Evolutionary conservation across 2,113 vertebrate genomes (phyloP), one percentile per base, ranked within the genome.

Genomic region (Centropus bengalensis): DNA sequence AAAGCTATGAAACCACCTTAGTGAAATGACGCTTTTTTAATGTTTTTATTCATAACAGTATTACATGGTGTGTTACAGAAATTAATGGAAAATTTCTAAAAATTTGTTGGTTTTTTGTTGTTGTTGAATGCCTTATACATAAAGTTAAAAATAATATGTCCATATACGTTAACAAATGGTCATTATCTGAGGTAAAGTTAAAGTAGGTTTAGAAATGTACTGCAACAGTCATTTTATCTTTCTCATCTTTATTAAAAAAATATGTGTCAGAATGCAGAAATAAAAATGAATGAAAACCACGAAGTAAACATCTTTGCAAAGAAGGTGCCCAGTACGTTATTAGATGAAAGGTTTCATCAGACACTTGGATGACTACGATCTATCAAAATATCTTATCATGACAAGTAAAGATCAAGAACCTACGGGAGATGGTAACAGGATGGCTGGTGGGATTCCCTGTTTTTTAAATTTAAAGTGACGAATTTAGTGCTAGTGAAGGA

Each of bases 41-140:
- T 97, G 98, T 99, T 99, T 99, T 99, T 99, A 99, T 99, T 99
- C 98, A 97, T 98, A 99, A 99, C 98, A 98, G 98, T 99, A 99
- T 98, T 99, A 99, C 99, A 99, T 98, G 98, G 98, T 97, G 98
- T 98, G 98, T 98, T 99, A 99, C 98, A 98, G 98, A 99, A 99
- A 99, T 98, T 97, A 99, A 99, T 97, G 98, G 98, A 98, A 98
- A 98, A 97, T 97, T 97, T 98, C 98, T 98, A 99, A 99, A 99
- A 99, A 98, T 96, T 95, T 88, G 98, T 98, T 52, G 93, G 32
- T 21, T 42, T 45, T 95, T 93, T 98, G 89, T 88, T 91, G 95
- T 98, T 9, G 86, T 52, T 98, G 98, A 98, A 99, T 98, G 98
- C 97, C 79, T 98, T 98, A 97, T 98, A 99, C 98, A 98, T 98